phyloP scores from a whole-genome alignment of 2,888 invertebrate species.

The Barypeithes pellucidus region DNA sequence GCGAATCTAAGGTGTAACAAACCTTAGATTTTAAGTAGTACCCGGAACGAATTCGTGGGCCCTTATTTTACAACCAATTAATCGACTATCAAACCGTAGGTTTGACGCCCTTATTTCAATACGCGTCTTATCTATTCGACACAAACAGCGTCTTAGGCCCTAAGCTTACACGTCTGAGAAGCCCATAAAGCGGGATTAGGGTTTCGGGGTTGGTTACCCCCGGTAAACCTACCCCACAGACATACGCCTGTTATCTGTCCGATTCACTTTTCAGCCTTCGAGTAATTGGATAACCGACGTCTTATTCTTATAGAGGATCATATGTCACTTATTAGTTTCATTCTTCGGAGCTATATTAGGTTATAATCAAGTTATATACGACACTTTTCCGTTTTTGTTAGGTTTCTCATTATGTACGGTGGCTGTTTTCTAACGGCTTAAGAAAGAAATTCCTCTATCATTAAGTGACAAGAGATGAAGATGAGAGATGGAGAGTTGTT shows the following conservation, averaged over 20 bases:
- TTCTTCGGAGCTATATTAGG: slow-evolving; percentile 47
- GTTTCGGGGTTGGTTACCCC: slow-evolving; percentile 67
- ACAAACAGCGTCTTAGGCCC: slow-evolving; percentile 55
- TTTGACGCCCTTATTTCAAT: slow-evolving; percentile 38
- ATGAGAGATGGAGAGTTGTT: too few species aligned
- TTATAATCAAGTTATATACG: slow-evolving; percentile 47
- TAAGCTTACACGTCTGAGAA: slow-evolving; percentile 65
- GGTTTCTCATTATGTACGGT: slow-evolving; percentile 39
- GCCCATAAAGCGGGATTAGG: slow-evolving; percentile 64
- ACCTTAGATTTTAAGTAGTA: neutral
- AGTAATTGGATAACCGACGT: slow-evolving; percentile 68
- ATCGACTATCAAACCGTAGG: slow-evolving; percentile 29
- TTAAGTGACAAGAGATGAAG: too few species aligned
- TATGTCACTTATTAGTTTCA: slow-evolving; percentile 66
- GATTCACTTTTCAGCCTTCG: slow-evolving; percentile 57
- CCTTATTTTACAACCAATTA: slow-evolving; percentile 32
- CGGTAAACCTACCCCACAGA: slow-evolving; percentile 62
- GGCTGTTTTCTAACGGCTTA: neutral
- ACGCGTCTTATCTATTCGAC: slow-evolving; percentile 35
- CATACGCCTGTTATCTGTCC: slow-evolving; percentile 41
- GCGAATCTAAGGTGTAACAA: too few species aligned
- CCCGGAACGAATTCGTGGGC: neutral
- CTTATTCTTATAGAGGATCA: slow-evolving; percentile 66
- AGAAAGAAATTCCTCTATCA: too few species aligned
- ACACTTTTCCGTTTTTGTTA: slow-evolving; percentile 37